Percentiles rank a stretch among this genome's conserved stretches.
These are phyloP conservation scores for Tyria jacobaeae DNA, from an alignment of 2,888 invertebrate genomes.

Conservation along the genomic window DNA sequence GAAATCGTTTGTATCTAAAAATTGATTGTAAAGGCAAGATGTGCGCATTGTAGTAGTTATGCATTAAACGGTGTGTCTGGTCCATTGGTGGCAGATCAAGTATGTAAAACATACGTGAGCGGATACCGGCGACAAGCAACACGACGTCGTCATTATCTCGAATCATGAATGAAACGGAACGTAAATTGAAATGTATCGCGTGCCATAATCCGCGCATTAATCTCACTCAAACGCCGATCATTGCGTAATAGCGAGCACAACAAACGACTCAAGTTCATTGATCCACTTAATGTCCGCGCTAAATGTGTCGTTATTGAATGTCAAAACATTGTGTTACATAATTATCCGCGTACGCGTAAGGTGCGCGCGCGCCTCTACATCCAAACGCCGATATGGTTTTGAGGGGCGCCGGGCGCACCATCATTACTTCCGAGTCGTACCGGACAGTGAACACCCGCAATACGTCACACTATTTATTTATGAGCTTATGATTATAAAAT, in stretches of 20 bases:
- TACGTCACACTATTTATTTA: constrained; percentile 84
- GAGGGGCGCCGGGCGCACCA: constrained; percentile 46
- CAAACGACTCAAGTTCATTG: constrained; percentile 86
- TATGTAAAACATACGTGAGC: constrained; percentile 62
- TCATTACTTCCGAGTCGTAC: constrained; percentile 61
- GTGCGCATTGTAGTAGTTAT: constrained; percentile 21
- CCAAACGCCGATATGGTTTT: constrained; percentile 38
- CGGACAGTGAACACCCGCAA: constrained; percentile 56
- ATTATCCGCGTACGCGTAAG: constrained; percentile 71
- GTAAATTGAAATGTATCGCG: constrained; percentile 86
- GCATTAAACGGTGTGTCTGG: constrained; percentile 25
- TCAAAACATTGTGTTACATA: constrained; percentile 85
- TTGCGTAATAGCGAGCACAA: constrained; percentile 79
- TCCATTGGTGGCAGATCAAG: constrained; percentile 51
- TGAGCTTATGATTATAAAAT: constrained; percentile 85
- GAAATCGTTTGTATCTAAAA: constrained; percentile 23
- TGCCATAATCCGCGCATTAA: constrained; percentile 86
- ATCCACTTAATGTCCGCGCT: constrained; percentile 84
- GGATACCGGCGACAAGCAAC: constrained; percentile 61
- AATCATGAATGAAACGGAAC: constrained; percentile 85
- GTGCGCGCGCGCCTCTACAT: constrained; percentile 61
- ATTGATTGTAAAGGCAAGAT: constrained; percentile 27
- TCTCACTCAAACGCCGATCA: constrained; percentile 85
- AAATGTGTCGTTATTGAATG: constrained; percentile 85
- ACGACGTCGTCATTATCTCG: constrained; percentile 80